phyloP scores from a whole-genome alignment of 2,113 vertebrate genomes.

The Pituophis catenifer region DNA sequence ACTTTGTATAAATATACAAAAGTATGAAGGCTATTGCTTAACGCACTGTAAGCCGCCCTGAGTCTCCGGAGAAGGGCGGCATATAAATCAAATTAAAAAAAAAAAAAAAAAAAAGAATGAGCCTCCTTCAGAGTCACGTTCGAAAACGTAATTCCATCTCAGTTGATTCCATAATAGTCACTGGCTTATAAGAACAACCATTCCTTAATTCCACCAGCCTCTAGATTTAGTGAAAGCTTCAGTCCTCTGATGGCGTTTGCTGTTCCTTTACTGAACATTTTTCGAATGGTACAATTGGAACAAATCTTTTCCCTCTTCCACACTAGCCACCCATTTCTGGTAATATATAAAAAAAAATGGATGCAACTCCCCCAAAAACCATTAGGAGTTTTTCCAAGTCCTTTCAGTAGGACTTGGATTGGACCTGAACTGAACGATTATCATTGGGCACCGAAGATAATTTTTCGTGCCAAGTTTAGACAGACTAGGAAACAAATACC shows the following conservation, averaged over 20 bases:
- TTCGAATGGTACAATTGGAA: not conserved
- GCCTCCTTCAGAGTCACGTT: not conserved
- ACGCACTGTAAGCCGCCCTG: too few relatives aligned
- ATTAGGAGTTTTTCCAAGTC: not conserved
- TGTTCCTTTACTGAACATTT: not conserved
- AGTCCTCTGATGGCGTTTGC: not conserved
- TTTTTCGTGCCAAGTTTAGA: slow-evolving; percentile 43
- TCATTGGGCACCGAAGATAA: slow-evolving; percentile 29
- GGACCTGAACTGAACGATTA: slow-evolving; percentile 28
- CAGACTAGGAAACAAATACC: slow-evolving; percentile 38
- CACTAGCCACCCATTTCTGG: not conserved
- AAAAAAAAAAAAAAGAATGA: too few relatives aligned
- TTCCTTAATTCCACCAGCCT: not conserved
- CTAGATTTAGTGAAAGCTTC: not conserved
- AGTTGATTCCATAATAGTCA: not conserved
- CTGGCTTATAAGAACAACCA: not conserved
- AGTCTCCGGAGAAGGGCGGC: too few relatives aligned
- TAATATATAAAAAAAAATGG: too few relatives aligned
- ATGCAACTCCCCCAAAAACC: not conserved
- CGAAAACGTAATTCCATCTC: not conserved
- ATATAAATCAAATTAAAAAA: too few relatives aligned
- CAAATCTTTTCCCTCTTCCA: not conserved
- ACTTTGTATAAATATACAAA: too few relatives aligned
- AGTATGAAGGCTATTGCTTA: too few relatives aligned
- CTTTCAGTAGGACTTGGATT: slow-evolving; percentile 6